Evolutionary conservation across 2,888 invertebrate species (phyloP).

Genomic region (Aethes cnicana): DNA sequence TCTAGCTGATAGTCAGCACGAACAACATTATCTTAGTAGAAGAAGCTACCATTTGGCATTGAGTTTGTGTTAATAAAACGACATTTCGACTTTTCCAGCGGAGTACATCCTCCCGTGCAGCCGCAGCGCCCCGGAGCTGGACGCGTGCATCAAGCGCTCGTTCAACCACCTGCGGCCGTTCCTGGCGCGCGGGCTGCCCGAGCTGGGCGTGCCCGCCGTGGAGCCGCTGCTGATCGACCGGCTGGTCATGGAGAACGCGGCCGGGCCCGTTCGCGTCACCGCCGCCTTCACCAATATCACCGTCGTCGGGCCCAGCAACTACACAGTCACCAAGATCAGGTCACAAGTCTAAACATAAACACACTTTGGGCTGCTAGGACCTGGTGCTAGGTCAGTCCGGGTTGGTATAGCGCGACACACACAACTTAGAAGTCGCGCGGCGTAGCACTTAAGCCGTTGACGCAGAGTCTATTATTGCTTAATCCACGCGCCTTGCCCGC

Average conservation of each 20-base stretch:
- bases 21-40: too few species aligned
- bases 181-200: slow-evolving; percentile 86
- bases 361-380: too few species aligned
- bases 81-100: slow-evolving; percentile 84
- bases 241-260: slow-evolving; percentile 89
- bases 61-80: too few species aligned
- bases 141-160: slow-evolving; percentile 85
- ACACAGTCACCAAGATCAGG: slow-evolving; percentile 86
- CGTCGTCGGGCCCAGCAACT: slow-evolving; percentile 89
- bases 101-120: slow-evolving; percentile 88
- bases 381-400: too few species aligned
- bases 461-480: too few species aligned
- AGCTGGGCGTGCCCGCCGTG: slow-evolving; percentile 88
- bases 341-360: too few species aligned
- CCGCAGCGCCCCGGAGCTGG: slow-evolving; percentile 84
- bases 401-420: too few species aligned
- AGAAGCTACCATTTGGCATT: too few species aligned
- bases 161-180: slow-evolving; percentile 89
- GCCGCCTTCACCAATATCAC: slow-evolving; percentile 89
- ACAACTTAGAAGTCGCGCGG: too few species aligned
- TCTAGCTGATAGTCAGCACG: too few species aligned
- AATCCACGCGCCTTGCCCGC: too few species aligned
- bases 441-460: too few species aligned
- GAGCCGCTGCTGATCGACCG: slow-evolving; percentile 88
- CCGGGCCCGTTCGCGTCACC: slow-evolving; percentile 88